Base-by-base conservation (phyloP, 2,797 vertebrate species). In the Ctenopoma multispine region DNA sequence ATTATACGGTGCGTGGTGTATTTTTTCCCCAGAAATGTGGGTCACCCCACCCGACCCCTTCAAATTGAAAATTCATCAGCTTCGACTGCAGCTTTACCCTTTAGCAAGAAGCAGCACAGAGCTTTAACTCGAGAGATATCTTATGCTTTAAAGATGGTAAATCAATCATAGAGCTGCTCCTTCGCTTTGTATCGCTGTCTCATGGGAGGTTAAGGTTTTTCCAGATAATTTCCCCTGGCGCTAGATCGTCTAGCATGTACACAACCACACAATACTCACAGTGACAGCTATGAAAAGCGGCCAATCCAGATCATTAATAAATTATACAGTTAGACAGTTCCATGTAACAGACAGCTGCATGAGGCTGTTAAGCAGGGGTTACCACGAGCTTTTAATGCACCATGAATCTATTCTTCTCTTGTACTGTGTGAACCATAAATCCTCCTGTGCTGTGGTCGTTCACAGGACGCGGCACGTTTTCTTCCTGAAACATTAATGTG, bases 401-500 rank as follows among this genome's bases (percentile, higher is more conserved):
- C 4, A 10, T 55, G 8, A 10, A 24, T 63, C 14, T 9, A 10
- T 17, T 21, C 46, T 48, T 14, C 44, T 55, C 54, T 21, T 54
- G 57, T 63, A 60, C 20, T 53, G 61, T 31, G 20, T 38, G 51
- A 15, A 53, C 36, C 44, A 20, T 41, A 34, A 57, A 74, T 40
- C 41, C 41, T 23, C 46, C 18, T 1, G 18, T 71, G 13, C 18
- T 1, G 18, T 71, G 13, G 12, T 15, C 15, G 44, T 31, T 75
- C 50, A 66, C 77, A 79, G 76, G 77, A 81, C 49, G 73, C 51
- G 75, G 50, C 15, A 43, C 0, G 27, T 60, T 47, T 60, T 72
- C 67, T 27, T 64, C 61, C 31, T 91, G 77, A 89, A 86, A 86
- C 70, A 88, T 90, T 88, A 59, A 92, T 79, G 77, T 47, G 53